Base-by-base conservation (phyloP, 2,888 invertebrate genomes). In the Agapetus fuscipes region DNA sequence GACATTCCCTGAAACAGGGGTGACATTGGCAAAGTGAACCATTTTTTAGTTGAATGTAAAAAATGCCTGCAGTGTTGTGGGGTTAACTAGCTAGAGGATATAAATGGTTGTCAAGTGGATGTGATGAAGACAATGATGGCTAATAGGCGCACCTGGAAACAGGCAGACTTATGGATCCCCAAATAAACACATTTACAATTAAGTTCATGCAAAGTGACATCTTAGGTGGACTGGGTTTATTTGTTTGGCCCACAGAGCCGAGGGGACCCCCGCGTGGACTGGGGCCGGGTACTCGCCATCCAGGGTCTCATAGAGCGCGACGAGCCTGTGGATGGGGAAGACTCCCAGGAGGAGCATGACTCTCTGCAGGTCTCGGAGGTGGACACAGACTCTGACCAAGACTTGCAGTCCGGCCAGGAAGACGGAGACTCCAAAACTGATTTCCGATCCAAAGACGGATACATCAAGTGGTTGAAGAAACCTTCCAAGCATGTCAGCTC, bases 221-320 rank as follows among this genome's bases (percentile, higher is more conserved):
- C n/a, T n/a, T n/a, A 36, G 37, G 39, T 34, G 39, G 45, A 45
- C 35, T 45, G 39, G 41, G 34, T 45, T 45, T 27, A 31, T 38
- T 38, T 38, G 32, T 38, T 38, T 46, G 49, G 46, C 67, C 57
- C 67, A 57, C 68, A 68, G 68, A 69, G 57, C 52, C 59, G 56
- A 64, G 58, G 64, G 57, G 68, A 68, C 58, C 68, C 68, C 36
- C 59, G 67, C 54, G 64, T 63, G 62, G 67, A 68, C 60, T 68
- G 68, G 68, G 62, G 62, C 46, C 62, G 66, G 42, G 68, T 67
- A 39, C 62, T 65, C 61, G 64, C 66, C 41, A 68, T 68, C 53
- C 59, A 66, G 61, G 60, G 61, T 52, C 58, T 67, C 53, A 58
- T 68, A 51, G 62, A 65, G 61, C 62, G 64, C 45, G 62, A 60